These are phyloP conservation scores for Oryzias javanicus DNA, from an alignment of 2,113 vertebrate species.

Conservation along the genomic window DNA sequence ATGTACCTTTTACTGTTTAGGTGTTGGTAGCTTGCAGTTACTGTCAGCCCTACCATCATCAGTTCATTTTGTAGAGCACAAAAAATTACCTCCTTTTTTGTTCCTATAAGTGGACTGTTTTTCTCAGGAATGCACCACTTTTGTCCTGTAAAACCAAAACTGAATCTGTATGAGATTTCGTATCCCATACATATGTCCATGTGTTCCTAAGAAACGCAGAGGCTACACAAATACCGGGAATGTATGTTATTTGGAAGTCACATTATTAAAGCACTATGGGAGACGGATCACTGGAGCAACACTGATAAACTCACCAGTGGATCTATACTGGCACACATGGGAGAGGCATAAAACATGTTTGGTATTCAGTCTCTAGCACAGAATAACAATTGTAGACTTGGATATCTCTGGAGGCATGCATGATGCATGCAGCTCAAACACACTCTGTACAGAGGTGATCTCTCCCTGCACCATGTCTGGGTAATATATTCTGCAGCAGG, in stretches of 20 bases:
- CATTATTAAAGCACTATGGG: conserved; percentile 31
- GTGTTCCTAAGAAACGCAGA: conserved; percentile 15
- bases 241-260: conserved; percentile 35
- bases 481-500: conserved; percentile 38
- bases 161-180: conserved; percentile 1
- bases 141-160: conserved; percentile 1
- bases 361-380: conserved; percentile 4
- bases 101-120: not conserved
- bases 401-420: conserved; percentile 25
- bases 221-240: not conserved
- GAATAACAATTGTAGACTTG: conserved; percentile 50
- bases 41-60: not conserved
- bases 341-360: conserved; percentile 20
- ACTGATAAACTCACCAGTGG: conserved; percentile 16
- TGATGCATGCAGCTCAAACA: conserved; percentile 49
- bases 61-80: not conserved
- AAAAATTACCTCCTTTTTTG: not conserved
- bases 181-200: not conserved
- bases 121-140: not conserved
- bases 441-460: conserved; percentile 7
- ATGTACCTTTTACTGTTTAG: too few relatives aligned
- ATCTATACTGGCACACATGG: conserved; percentile 30
- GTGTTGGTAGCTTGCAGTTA: too few relatives aligned
- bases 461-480: conserved; percentile 13
- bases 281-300: conserved; percentile 25